These are phyloP conservation scores for Macropus fuliginosus DNA, from an alignment of 2,797 vertebrate species.

Conservation along the genomic window DNA sequence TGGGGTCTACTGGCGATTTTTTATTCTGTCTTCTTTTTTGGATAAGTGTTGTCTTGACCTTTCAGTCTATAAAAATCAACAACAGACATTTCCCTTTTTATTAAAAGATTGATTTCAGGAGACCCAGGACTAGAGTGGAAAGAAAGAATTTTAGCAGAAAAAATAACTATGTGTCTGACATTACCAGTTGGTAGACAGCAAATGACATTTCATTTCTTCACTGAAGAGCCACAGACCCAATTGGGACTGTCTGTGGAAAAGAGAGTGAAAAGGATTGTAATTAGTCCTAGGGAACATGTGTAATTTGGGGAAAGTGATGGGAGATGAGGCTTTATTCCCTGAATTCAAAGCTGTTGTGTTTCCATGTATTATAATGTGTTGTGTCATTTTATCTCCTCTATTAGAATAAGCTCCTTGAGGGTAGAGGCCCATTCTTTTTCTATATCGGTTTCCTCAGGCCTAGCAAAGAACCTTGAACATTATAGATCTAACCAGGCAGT, in stretches of 20 bases:
- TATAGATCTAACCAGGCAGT: not conserved
- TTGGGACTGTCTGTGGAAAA: slow-evolving; percentile 18
- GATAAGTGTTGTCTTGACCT: slow-evolving; percentile 76
- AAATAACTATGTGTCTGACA: slow-evolving; percentile 55
- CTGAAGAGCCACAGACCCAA: not conserved
- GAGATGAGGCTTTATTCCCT: not conserved
- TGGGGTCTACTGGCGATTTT: slow-evolving; percentile 41
- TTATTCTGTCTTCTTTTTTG: slow-evolving; percentile 62
- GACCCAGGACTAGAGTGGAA: slow-evolving; percentile 21
- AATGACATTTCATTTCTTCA: slow-evolving; percentile 50
- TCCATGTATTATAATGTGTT: not conserved
- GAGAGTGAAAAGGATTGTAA: slow-evolving; percentile 41
- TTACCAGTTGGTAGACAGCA: slow-evolving; percentile 36
- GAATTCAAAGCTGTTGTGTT: not conserved
- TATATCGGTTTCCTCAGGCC: not conserved
- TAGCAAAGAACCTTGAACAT: not conserved
- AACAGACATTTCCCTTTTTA: slow-evolving; percentile 77
- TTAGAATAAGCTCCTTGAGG: not conserved
- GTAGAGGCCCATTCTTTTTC: not conserved
- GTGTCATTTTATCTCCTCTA: not conserved
- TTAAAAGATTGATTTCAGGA: slow-evolving; percentile 76
- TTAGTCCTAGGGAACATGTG: not conserved
- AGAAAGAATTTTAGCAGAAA: slow-evolving; percentile 42
- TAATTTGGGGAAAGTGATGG: not conserved
- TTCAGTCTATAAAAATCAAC: slow-evolving; percentile 72